Evolutionary conservation across 2,797 vertebrate genomes (phyloP).

Genomic region (Kryptopterus vitreolus): DNA sequence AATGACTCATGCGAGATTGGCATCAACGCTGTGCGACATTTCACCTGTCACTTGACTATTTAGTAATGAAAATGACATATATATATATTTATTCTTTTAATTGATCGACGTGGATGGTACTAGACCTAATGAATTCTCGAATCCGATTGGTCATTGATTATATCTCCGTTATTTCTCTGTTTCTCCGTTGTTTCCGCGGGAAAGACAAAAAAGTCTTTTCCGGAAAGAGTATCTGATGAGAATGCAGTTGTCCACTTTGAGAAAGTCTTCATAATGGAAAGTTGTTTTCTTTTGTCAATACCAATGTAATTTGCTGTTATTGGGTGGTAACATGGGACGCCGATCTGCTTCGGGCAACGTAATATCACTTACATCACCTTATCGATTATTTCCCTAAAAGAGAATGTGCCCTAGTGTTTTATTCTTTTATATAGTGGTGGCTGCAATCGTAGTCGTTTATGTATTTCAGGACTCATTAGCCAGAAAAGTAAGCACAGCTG

Average conservation of each 20-base stretch:
- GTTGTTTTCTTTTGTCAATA: neutral
- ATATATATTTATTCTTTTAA: neutral
- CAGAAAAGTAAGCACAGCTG: slow-evolving; percentile 9
- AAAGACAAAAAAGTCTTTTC: too few relatives aligned
- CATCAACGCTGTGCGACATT: neutral
- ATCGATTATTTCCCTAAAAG: too few relatives aligned
- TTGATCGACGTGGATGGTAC: neutral
- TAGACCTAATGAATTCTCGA: neutral
- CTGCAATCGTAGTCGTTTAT: neutral
- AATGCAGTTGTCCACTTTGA: neutral
- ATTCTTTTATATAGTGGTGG: neutral
- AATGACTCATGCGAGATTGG: neutral
- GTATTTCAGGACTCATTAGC: neutral
- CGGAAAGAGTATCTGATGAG: too few relatives aligned
- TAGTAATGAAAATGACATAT: neutral
- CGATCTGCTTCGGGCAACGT: too few relatives aligned
- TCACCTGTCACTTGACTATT: neutral
- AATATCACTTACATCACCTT: too few relatives aligned
- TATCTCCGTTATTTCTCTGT: too few relatives aligned
- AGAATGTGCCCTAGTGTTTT: neutral
- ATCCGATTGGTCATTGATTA: neutral
- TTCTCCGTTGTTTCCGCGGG: too few relatives aligned
- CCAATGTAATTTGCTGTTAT: neutral
- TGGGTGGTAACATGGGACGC: neutral
- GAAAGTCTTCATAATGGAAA: neutral